Conservation (phyloP, 30 jellyfish, hydroid and myxozoan genomes). For the Aurelia coerulea region DNA sequence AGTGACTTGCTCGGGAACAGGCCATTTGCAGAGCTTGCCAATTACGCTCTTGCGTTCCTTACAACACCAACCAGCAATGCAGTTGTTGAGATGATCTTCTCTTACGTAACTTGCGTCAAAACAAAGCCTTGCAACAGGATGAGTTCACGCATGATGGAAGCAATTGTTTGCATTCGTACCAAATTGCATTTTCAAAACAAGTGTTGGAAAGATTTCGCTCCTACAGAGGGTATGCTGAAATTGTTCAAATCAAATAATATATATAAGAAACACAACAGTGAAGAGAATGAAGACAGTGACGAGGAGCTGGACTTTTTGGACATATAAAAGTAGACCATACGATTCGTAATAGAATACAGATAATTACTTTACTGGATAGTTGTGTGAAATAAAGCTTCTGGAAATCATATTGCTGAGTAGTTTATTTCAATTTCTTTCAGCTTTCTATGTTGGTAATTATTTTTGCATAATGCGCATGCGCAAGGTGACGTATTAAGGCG, state of each 20-base stretch:
- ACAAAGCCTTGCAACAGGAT: slow-evolving; percentile 40
- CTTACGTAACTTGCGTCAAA: slow-evolving; percentile 45
- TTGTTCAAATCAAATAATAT: slow-evolving; percentile 10
- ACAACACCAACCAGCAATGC: slow-evolving; percentile 69
- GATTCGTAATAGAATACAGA: no score
- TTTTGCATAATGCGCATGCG: no score
- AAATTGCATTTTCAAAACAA: slow-evolving; percentile 20
- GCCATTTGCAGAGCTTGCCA: slow-evolving; percentile 62
- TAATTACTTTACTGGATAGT: no score
- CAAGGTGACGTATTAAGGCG: no score
- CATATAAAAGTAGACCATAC: no score
- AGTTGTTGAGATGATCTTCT: slow-evolving; percentile 60
- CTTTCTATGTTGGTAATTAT: no score
- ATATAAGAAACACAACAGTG: not conserved
- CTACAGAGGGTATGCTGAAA: slow-evolving; percentile 13
- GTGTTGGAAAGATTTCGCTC: slow-evolving; percentile 48
- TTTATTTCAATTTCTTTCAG: no score
- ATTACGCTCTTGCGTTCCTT: slow-evolving; percentile 62
- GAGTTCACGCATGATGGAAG: slow-evolving; percentile 27
- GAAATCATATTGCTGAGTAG: no score
- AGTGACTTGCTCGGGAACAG: slow-evolving; percentile 8
- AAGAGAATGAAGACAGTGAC: not conserved
- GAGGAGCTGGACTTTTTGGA: not conserved
- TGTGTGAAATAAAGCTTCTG: no score
- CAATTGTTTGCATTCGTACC: slow-evolving; percentile 47